A percentile compares a stretch with the other conserved stretches of the same genome.
Conservation (phyloP, 2,113 vertebrate species). For the Cnemophilus loriae region DNA sequence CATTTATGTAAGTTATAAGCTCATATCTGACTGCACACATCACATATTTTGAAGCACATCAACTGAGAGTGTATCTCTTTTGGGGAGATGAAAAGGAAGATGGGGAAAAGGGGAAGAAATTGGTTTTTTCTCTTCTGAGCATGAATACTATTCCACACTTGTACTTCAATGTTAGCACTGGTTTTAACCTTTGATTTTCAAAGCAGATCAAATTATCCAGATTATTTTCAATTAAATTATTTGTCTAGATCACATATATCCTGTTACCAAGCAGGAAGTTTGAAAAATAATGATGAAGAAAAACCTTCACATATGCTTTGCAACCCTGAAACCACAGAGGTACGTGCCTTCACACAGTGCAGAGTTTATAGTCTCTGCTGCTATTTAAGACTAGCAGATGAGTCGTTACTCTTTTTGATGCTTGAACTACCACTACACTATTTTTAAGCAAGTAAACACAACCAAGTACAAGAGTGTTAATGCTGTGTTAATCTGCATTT, state of each 20-base stretch:
- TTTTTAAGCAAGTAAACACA: not conserved
- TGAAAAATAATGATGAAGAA: not conserved
- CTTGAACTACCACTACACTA: not conserved
- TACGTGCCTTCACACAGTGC: not conserved
- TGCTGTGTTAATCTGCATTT: not conserved
- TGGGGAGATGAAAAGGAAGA: not conserved
- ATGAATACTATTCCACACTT: not conserved
- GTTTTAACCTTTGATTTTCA: not conserved
- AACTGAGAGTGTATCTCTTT: not conserved
- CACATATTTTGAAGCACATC: not conserved
- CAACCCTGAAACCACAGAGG: not conserved
- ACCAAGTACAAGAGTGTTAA: not conserved
- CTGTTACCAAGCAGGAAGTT: not conserved
- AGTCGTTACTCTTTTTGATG: not conserved
- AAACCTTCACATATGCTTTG: not conserved
- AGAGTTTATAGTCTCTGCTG: not conserved
- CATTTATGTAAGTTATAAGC: not conserved
- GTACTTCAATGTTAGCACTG: accelerated
- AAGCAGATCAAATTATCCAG: not conserved
- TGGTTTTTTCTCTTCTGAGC: not conserved
- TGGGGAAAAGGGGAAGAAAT: not conserved
- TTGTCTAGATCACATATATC: not conserved
- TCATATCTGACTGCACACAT: not conserved
- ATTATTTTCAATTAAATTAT: not conserved
- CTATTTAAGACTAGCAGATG: not conserved